phyloP scores from a whole-genome alignment of 64 coral and sea anemone species.

The Catalaphyllia jardinei region DNA sequence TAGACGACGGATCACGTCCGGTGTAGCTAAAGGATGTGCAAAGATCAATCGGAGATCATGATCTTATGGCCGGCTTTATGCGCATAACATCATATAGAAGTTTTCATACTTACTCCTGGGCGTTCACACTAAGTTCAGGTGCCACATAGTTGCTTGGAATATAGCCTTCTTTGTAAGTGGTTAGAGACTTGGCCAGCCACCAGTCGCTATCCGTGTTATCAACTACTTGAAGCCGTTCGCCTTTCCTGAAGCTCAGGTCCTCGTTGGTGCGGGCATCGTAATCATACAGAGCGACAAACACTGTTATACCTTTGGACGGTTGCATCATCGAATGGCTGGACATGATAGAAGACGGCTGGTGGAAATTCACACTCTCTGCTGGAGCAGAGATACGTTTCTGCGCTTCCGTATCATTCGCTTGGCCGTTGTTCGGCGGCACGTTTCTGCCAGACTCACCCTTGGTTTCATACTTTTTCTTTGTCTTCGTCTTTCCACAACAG shows the following conservation, averaged over 20 bases:
- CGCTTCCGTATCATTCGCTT: constrained; percentile 7
- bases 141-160: constrained; percentile 99
- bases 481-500: constrained; percentile 86
- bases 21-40: background rate
- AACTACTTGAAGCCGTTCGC: constrained; percentile 91
- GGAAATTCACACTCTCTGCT: background rate
- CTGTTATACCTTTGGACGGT: constrained; percentile 60
- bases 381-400: background rate
- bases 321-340: constrained; percentile 57
- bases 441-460: constrained; percentile 32
- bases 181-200: constrained; percentile 95
- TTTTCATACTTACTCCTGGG: constrained; percentile 92
- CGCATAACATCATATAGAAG: background rate
- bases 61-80: background rate
- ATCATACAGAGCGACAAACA: constrained; percentile 97
- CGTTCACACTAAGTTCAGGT: constrained; percentile 89
- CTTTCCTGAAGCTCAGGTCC: constrained; percentile 98
- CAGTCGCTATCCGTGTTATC: constrained; percentile 98
- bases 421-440: constrained; percentile 29
- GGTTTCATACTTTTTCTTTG: constrained; percentile 71
- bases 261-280: constrained; percentile 97
- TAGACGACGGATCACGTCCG: background rate
- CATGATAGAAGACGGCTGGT: constrained; percentile 22
- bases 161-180: constrained; percentile 85
- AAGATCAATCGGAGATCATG: no score